Base-by-base conservation (phyloP, 2,888 invertebrate genomes). In the Metopia argyrocephala region DNA sequence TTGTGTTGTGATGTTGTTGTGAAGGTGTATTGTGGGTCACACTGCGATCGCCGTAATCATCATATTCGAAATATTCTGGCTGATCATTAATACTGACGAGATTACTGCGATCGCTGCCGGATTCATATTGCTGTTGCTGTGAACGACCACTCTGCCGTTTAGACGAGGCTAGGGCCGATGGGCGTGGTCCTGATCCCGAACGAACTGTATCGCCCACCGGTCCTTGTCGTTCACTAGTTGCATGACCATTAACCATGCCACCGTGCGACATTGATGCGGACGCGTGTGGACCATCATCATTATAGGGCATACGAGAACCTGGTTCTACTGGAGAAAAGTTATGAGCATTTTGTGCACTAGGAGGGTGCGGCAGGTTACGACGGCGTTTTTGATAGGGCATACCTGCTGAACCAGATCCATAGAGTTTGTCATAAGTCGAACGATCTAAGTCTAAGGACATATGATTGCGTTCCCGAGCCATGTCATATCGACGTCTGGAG, bases 41-140 rank as follows among this genome's bases (percentile, higher is more conserved):
- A 66, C 70, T 64, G 46, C 75, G 83, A 83, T 83, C 82, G 82
- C 84, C 83, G 79, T 85, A 85, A 82, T 86, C 86, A 54, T 86
- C 89, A 87, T 92, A 92, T 87, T 92, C 92, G 88, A 91, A 92
- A 86, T 91, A 91, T 81, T 91, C 91, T 46, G 92, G 92, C 75
- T 91, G 89, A 85, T 92, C 92, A 83, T 92, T 92, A 64, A 92
- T 92, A 86, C 91, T 92, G 82, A 92, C 92, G 82, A 90, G 89
- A 85, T 91, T 91, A 84, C 87, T 85, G 79, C 87, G 88, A 85
- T 87, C 85, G 81, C 84, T 85, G 79, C 84, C 85, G 71, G 85
- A 83, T 83, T 86, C 85, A 66, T 85, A 83, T 81, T 81, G 83
- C 78, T 83, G 76, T 81, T 85, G 85, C 74, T 83, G 76, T 74